phyloP scores from a whole-genome alignment of 2,797 vertebrate genomes.

The Sebastolobus alascanus region DNA sequence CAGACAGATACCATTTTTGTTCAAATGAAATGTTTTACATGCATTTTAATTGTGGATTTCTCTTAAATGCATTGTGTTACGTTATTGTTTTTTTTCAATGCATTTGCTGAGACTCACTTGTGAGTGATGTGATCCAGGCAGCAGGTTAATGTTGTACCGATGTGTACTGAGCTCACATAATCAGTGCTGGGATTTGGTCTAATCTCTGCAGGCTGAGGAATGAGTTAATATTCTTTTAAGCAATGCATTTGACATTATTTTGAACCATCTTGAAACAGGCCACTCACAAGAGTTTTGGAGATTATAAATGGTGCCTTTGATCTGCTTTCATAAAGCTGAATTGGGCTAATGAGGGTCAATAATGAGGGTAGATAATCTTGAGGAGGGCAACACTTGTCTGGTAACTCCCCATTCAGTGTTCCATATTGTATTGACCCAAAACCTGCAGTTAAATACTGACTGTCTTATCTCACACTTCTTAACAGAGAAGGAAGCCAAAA shows the following conservation, averaged over 20 bases:
- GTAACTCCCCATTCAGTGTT: slow-evolving; percentile 3
- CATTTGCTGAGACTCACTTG: neutral
- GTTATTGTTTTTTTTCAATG: neutral
- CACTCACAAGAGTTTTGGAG: slow-evolving; percentile 25
- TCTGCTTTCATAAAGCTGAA: slow-evolving; percentile 34
- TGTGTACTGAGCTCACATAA: neutral
- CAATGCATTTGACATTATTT: slow-evolving; percentile 1
- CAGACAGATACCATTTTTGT: neutral
- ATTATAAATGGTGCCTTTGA: slow-evolving; percentile 46
- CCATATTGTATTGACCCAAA: neutral
- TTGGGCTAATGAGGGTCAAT: slow-evolving; percentile 28
- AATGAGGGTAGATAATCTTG: slow-evolving; percentile 17
- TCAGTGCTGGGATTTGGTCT: neutral
- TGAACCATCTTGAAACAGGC: neutral
- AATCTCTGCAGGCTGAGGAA: neutral
- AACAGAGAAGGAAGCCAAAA: neutral
- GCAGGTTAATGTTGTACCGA: neutral
- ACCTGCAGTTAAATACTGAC: slow-evolving; percentile 22
- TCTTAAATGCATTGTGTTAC: neutral
- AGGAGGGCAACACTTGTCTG: neutral
- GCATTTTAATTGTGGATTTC: neutral
- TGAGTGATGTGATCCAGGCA: neutral
- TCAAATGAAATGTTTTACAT: neutral
- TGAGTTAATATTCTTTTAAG: neutral
- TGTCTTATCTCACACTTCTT: neutral